A percentile compares a stretch with the other conserved stretches of the same genome.
These are phyloP conservation scores for Thymelicus lineola DNA, from an alignment of 2,888 invertebrate species.

Conservation along the genomic window DNA sequence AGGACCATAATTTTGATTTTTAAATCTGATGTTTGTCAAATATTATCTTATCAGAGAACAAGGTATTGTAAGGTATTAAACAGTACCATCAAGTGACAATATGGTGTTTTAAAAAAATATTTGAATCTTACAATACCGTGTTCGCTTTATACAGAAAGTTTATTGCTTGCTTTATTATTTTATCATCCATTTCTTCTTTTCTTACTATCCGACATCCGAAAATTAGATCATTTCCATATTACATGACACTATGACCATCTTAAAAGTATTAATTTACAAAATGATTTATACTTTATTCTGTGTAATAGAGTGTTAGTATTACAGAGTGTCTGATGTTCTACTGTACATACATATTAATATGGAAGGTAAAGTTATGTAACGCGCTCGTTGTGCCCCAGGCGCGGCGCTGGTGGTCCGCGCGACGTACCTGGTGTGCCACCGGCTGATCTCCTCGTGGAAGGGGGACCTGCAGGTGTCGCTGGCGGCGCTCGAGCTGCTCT, in stretches of 20 bases:
- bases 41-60: slow-evolving; percentile 2
- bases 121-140: background rate
- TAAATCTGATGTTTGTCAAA: slow-evolving; percentile 31
- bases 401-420: slow-evolving; percentile 95
- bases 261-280: too few species aligned
- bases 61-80: background rate
- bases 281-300: too few species aligned
- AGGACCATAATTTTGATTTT: too few species aligned
- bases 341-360: too few species aligned
- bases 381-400: slow-evolving; percentile 51
- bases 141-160: background rate
- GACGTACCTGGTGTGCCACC: slow-evolving; percentile 97
- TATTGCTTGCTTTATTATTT: background rate
- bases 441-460: slow-evolving; percentile 98
- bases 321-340: too few species aligned
- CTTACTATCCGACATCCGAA: too few species aligned
- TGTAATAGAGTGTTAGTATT: too few species aligned
- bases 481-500: slow-evolving; percentile 96
- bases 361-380: background rate
- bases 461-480: slow-evolving; percentile 96
- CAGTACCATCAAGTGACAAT: background rate
- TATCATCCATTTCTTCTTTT: background rate
- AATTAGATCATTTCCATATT: background rate
- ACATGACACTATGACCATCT: too few species aligned
- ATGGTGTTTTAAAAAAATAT: too few species aligned